phyloP scores from a whole-genome alignment of 2,797 vertebrate genomes.

The Anomalospiza imberbis region DNA sequence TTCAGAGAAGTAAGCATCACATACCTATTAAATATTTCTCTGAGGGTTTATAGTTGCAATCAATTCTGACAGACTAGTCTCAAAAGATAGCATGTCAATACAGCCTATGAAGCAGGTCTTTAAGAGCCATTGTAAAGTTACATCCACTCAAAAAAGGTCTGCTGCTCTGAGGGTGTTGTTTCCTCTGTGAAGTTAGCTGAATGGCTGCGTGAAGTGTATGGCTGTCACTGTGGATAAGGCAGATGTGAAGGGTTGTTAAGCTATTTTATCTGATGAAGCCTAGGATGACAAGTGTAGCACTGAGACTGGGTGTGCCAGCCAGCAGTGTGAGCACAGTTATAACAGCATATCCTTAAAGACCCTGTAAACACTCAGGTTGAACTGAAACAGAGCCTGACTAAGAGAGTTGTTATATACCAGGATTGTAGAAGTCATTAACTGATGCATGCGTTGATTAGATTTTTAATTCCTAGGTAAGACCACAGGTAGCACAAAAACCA shows the following conservation, averaged over 20 bases:
- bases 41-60: not conserved
- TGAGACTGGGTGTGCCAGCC: not conserved
- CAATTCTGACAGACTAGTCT: not conserved
- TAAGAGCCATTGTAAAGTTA: not conserved
- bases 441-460: not conserved
- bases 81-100: not conserved
- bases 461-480: not conserved
- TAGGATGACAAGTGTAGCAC: not conserved
- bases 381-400: not conserved
- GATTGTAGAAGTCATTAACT: not conserved
- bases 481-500: not conserved
- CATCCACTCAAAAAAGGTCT: not conserved
- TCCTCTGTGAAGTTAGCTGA: not conserved
- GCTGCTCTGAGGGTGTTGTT: not conserved
- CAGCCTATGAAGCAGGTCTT: not conserved
- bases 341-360: not conserved
- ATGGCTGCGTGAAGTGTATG: not conserved
- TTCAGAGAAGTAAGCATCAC: not conserved
- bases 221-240: not conserved
- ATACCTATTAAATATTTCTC: not conserved
- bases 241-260: not conserved
- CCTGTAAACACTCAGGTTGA: not conserved
- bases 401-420: not conserved
- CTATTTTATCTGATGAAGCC: not conserved
- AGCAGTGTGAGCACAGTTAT: rapidly evolving